phyloP scores from a whole-genome alignment of 2,113 vertebrate species.

The Strix uralensis region DNA sequence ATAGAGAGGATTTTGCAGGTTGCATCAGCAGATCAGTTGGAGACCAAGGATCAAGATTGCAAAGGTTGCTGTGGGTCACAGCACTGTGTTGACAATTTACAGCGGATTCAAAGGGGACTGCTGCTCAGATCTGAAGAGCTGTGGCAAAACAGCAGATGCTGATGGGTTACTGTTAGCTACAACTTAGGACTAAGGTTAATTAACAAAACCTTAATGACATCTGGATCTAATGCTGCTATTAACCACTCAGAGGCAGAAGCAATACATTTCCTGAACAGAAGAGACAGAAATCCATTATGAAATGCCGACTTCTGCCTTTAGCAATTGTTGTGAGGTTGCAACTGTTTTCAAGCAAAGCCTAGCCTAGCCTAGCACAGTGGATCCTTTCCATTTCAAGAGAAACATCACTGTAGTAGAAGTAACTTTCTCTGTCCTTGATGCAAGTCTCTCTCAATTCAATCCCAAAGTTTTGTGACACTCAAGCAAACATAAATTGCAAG shows the following conservation, averaged over 20 bases:
- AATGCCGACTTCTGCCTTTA: background rate
- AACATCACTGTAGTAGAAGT: background rate
- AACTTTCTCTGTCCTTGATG: background rate
- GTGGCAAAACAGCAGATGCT: background rate
- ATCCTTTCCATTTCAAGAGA: background rate
- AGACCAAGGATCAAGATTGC: background rate
- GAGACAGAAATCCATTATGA: background rate
- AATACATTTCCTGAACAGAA: background rate
- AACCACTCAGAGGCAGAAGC: background rate
- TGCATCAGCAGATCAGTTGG: background rate
- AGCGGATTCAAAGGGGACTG: background rate
- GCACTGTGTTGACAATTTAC: background rate
- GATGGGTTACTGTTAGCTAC: background rate
- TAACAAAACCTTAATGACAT: background rate
- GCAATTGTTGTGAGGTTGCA: background rate
- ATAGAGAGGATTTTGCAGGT: background rate
- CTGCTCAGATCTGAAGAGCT: background rate
- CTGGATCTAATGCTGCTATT: background rate
- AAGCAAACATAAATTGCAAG: background rate
- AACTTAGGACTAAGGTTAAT: background rate
- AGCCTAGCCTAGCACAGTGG: no score
- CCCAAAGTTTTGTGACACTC: background rate
- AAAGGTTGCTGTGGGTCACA: background rate
- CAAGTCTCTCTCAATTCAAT: background rate
- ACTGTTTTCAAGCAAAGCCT: background rate